phyloP scores from a whole-genome alignment of 1,140 invertebrate species.

The Centruroides sculpturatus region DNA sequence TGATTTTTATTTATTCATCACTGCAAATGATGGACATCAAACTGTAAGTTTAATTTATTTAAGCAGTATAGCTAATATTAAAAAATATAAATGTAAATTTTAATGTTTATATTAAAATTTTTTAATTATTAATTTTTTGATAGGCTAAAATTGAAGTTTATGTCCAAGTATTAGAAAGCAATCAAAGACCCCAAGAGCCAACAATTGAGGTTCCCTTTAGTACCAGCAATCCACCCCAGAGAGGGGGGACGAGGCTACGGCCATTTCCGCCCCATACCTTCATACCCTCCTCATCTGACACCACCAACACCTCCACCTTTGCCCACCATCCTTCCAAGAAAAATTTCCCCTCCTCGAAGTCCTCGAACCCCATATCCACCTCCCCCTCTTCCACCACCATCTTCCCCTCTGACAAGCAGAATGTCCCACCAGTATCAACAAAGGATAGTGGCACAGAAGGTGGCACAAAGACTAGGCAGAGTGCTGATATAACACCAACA shows the following conservation, averaged over 20 bases:
- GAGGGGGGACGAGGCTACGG: background rate
- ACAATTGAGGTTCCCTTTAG: conserved; percentile 14
- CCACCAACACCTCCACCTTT: conserved; percentile 12
- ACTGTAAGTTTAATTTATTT: conserved; percentile 7
- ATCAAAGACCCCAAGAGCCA: conserved; percentile 2
- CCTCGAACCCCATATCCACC: background rate
- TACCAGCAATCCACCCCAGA: conserved; percentile 5
- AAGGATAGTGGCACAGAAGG: conserved; percentile 1
- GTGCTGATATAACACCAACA: conserved; percentile 16
- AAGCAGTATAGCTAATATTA: background rate
- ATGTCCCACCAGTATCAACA: background rate
- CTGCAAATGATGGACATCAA: conserved; percentile 18
- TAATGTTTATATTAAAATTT: too few relatives aligned
- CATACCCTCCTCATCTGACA: conserved; percentile 8
- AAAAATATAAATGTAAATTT: background rate
- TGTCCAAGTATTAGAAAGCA: conserved; percentile 22
- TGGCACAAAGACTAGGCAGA: background rate
- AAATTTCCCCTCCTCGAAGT: background rate
- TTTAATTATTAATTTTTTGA: background rate
- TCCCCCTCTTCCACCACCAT: conserved; percentile 4
- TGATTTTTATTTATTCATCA: conserved; percentile 15
- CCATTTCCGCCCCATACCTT: conserved; percentile 10
- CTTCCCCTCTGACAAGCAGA: background rate
- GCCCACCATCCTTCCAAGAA: conserved; percentile 5
- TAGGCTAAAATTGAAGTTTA: conserved; percentile 54